Conservation (phyloP, 2,888 invertebrate species). For the Limenitis camilla region DNA sequence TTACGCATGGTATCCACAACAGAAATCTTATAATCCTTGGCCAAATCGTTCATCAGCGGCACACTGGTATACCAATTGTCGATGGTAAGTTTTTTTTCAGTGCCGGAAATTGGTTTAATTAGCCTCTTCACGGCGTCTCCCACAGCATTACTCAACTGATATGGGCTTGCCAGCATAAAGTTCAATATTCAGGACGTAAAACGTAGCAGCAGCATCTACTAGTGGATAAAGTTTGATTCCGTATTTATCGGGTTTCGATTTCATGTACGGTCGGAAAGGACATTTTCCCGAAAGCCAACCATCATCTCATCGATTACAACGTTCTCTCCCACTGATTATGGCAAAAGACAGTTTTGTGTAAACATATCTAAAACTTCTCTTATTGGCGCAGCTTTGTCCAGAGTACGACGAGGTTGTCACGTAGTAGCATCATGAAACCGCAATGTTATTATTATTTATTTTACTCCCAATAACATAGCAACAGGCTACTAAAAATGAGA, state of each 20-base stretch:
- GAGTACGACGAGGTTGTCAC: slow-evolving; percentile 20
- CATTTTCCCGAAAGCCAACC: slow-evolving; percentile 27
- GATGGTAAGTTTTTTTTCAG: slow-evolving; percentile 30
- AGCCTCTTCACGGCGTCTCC: slow-evolving; percentile 29
- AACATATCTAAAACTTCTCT: slow-evolving; percentile 29
- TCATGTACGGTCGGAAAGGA: slow-evolving; percentile 21
- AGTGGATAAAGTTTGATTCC: slow-evolving; percentile 17
- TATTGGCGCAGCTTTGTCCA: slow-evolving; percentile 28
- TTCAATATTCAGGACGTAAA: slow-evolving; percentile 20
- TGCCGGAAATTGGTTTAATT: slow-evolving; percentile 30
- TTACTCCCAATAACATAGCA: slow-evolving; percentile 16
- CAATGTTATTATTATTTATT: slow-evolving; percentile 23
- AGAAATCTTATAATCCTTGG: slow-evolving; percentile 22
- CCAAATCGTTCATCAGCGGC: slow-evolving; percentile 27
- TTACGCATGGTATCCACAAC: slow-evolving; percentile 24
- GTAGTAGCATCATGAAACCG: slow-evolving; percentile 24
- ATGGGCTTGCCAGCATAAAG: slow-evolving; percentile 14
- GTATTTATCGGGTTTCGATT: slow-evolving; percentile 15
- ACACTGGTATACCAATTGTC: slow-evolving; percentile 33
- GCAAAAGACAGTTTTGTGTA: slow-evolving; percentile 22
- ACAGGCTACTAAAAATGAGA: too few relatives aligned
- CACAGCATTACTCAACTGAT: slow-evolving; percentile 27
- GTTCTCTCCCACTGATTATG: slow-evolving; percentile 21
- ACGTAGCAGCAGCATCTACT: slow-evolving; percentile 26
- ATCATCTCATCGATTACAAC: slow-evolving; percentile 29